Percentiles rank a stretch among this genome's conserved stretches.
Evolutionary conservation across 1,140 invertebrate species (phyloP).

Genomic region (Probaryconus sp.): DNA sequence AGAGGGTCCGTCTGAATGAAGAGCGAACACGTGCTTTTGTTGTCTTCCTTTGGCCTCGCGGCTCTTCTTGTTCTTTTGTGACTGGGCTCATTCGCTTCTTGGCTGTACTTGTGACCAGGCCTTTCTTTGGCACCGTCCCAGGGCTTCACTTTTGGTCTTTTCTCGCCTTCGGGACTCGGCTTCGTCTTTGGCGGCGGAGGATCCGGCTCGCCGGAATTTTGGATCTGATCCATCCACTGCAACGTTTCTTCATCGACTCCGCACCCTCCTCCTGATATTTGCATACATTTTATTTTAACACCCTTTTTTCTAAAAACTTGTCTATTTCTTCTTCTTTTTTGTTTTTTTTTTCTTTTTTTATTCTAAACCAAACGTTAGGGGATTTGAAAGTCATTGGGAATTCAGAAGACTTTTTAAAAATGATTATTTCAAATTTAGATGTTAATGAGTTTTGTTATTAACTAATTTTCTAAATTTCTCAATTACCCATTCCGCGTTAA

Average conservation of each 20-base stretch:
- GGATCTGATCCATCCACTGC: constrained; percentile 95
- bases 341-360: too few relatives aligned
- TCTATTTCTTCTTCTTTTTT: too few relatives aligned
- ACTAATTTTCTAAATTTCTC: too few relatives aligned
- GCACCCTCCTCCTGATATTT: constrained; percentile 86
- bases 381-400: too few relatives aligned
- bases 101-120: constrained; percentile 82
- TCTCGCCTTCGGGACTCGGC: constrained; percentile 45
- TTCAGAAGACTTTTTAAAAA: too few relatives aligned
- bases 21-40: constrained; percentile 90
- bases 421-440: too few relatives aligned
- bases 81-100: constrained; percentile 80
- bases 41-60: constrained; percentile 82
- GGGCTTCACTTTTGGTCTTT: constrained; percentile 61
- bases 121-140: constrained; percentile 72
- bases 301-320: too few relatives aligned
- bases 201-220: constrained; percentile 89
- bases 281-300: constrained; percentile 2
- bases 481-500: too few relatives aligned
- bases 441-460: too few relatives aligned
- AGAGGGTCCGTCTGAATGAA: constrained; percentile 99
- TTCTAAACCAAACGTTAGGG: too few relatives aligned
- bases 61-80: constrained; percentile 78
- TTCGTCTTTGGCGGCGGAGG: constrained; percentile 71
- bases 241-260: constrained; percentile 91